Evolutionary conservation across 2,888 invertebrate species (phyloP).

Genomic region (Altica lythri): DNA sequence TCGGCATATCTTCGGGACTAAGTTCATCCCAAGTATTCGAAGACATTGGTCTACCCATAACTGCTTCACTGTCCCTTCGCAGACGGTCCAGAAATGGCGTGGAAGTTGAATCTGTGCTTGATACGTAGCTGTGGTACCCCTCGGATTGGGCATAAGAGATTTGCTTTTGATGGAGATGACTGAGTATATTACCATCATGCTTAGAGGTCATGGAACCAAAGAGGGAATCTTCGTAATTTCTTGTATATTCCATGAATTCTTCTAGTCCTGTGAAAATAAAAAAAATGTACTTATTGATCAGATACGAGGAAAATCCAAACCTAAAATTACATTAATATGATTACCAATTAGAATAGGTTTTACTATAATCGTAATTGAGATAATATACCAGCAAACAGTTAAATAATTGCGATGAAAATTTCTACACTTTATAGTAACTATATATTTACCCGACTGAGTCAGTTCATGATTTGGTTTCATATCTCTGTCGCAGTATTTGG

Average conservation of each 20-base stretch:
- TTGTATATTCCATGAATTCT: constrained; percentile 72
- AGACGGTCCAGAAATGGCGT: constrained; percentile 78
- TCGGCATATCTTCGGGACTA: constrained; percentile 25
- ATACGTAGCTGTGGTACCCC: constrained; percentile 80
- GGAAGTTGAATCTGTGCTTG: constrained; percentile 75
- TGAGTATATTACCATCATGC: constrained; percentile 56
- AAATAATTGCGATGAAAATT: no score
- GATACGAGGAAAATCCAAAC: no score
- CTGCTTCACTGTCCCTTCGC: constrained; percentile 66
- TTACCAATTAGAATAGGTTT: no score
- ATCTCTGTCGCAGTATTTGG: constrained; percentile 49
- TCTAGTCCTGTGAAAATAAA: constrained; percentile 51
- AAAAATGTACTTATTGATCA: no score
- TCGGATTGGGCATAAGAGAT: constrained; percentile 79
- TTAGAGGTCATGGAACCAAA: constrained; percentile 49
- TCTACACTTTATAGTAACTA: no score
- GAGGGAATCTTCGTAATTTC: constrained; percentile 62
- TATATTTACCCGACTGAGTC: constrained; percentile 34
- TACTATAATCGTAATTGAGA: no score
- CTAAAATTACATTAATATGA: no score
- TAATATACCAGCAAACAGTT: no score
- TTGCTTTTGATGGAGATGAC: constrained; percentile 70
- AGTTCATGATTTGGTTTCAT: constrained; percentile 37
- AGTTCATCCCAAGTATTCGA: constrained; percentile 57
- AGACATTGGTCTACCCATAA: constrained; percentile 54